Base-by-base conservation (phyloP, 1,140 invertebrate genomes). In the Alviniconcha marisindica region DNA sequence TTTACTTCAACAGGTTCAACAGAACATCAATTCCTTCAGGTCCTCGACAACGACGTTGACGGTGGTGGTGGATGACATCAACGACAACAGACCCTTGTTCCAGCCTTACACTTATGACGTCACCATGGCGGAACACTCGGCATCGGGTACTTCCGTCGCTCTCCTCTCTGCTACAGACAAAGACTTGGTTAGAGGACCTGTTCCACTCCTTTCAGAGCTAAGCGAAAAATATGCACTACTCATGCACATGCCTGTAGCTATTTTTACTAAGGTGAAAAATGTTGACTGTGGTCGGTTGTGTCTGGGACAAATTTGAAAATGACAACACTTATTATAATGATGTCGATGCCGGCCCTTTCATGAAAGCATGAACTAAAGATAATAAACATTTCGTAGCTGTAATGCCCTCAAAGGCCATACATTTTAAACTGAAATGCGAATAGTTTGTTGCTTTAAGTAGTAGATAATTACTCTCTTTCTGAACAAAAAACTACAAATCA, bases 21-120 rank as follows among this genome's bases (percentile, higher is more conserved):
- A 78, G 51, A 60, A 15, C 14, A 36, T 60, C 77, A 78, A 51
- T 51, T 36, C 31, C 14, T 78, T 48, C 51, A 15, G 77, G 18
- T 78, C 77, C 2, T 36, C 77, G 28, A 40, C 56, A 1, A 33
- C 77, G 14, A 78, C 77, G 1, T 1, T 78, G 18, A 36, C 56
- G 77, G 48, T 78, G 33, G 33, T 33, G 21, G 33, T 78, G 36
- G 77, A 78, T 40, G 77, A 78, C 77, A 38, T 78, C 77, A 60
- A 78, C 77, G 77, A 78, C 21, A 51, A 78, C 77, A 18, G 28
- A 14, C 77, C 77, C 5, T 14, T 24, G 44, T 78, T 78, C 38
- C 7, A 18, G 28, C 44, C n/a, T 7, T 15, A 28, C 28, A 36
- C 33, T 2, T 38, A 36, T 63, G 28, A 60, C 48, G 77, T 78